These are phyloP conservation scores for Trisateles emortualis DNA, from an alignment of 2,888 invertebrate species.

Conservation along the genomic window DNA sequence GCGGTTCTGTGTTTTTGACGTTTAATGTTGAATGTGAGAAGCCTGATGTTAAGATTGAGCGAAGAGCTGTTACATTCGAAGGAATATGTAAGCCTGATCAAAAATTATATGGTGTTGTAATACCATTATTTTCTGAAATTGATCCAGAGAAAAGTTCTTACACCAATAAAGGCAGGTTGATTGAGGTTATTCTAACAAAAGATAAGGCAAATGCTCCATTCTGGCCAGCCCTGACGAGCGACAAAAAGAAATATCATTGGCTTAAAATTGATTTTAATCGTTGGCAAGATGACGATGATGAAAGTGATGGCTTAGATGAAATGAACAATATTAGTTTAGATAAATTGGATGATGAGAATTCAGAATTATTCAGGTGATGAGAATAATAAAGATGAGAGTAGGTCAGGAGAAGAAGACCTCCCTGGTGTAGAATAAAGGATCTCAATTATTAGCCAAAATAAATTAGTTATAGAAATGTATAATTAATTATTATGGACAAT, in stretches of 20 bases:
- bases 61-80: slow-evolving; percentile 91
- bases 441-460: slow-evolving; percentile 52
- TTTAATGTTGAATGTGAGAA: slow-evolving; percentile 96
- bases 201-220: slow-evolving; percentile 89
- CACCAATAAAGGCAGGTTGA: slow-evolving; percentile 90
- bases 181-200: slow-evolving; percentile 91
- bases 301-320: slow-evolving; percentile 90
- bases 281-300: slow-evolving; percentile 98
- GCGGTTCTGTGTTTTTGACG: slow-evolving; percentile 92
- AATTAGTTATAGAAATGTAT: slow-evolving; percentile 48
- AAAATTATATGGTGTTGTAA: slow-evolving; percentile 94
- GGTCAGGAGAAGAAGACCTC: slow-evolving; percentile 92
- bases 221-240: slow-evolving; percentile 95
- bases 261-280: slow-evolving; percentile 98
- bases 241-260: slow-evolving; percentile 97
- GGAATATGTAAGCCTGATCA: slow-evolving; percentile 94
- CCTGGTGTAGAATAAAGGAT: slow-evolving; percentile 88
- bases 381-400: slow-evolving; percentile 86
- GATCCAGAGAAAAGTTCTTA: slow-evolving; percentile 92
- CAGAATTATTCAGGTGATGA: slow-evolving; percentile 60
- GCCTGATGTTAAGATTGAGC: slow-evolving; percentile 90
- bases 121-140: slow-evolving; percentile 94
- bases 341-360: slow-evolving; percentile 62
- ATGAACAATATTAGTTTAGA: slow-evolving; percentile 61
- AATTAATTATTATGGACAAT: slow-evolving; percentile 57